A percentile compares a stretch with the other conserved stretches of the same genome.
These are phyloP conservation scores for Apteryx mantelli DNA, from an alignment of 2,113 vertebrate genomes.

Conservation along the genomic window DNA sequence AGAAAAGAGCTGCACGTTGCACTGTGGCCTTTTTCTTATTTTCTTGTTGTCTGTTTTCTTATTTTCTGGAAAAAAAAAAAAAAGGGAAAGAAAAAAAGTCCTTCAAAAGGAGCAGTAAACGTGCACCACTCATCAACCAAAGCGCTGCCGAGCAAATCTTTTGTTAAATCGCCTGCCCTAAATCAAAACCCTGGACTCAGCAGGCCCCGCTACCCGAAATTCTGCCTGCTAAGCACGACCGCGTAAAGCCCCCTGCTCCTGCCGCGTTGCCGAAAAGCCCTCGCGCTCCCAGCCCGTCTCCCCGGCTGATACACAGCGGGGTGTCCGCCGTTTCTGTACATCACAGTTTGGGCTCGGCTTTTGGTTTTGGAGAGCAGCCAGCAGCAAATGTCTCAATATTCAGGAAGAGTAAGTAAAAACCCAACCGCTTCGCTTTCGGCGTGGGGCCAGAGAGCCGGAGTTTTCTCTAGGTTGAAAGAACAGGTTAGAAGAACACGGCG, in stretches of 20 bases:
- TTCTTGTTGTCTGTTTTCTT: not conserved
- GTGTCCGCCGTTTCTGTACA: constrained; percentile 73
- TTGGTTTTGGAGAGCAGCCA: constrained; percentile 76
- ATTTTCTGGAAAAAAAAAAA: not conserved
- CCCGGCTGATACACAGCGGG: constrained; percentile 79
- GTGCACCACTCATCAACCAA: constrained; percentile 64
- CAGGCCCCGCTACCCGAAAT: constrained; percentile 72
- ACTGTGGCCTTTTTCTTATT: not conserved
- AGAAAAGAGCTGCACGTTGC: not conserved
- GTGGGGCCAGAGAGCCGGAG: not conserved
- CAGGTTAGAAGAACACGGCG: rapidly evolving
- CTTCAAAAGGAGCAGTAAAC: constrained; percentile 61
- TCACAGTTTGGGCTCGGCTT: constrained; percentile 68
- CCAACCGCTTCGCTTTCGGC: not conserved
- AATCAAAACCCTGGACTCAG: constrained; percentile 84
- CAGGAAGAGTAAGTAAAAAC: constrained; percentile 87
- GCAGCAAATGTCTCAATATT: constrained; percentile 88
- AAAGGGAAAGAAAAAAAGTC: not conserved
- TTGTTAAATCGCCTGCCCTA: constrained; percentile 76
- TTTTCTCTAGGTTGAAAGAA: not conserved
- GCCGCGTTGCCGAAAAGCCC: constrained; percentile 72
- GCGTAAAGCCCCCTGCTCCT: constrained; percentile 75
- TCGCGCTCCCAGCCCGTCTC: not conserved
- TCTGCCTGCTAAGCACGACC: constrained; percentile 80
- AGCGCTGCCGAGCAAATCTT: constrained; percentile 85